phyloP scores from a whole-genome alignment of 2,888 invertebrate genomes.

The Adineta ricciae region DNA sequence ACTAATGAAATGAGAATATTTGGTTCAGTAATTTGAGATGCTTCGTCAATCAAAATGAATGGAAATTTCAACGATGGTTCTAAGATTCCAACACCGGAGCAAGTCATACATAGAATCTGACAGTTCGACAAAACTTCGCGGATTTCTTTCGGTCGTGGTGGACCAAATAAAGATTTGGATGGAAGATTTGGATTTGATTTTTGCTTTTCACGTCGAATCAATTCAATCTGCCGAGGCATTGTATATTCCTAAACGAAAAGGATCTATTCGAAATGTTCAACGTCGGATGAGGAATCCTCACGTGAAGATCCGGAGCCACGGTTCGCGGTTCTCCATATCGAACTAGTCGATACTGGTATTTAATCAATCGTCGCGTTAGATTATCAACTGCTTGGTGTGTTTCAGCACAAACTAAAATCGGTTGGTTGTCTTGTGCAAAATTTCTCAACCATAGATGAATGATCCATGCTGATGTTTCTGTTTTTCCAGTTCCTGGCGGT shows the following conservation, averaged over 20 bases:
- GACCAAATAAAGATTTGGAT: neutral
- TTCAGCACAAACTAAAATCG: neutral
- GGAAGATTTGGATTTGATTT: neutral
- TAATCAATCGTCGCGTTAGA: neutral
- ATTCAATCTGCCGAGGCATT: neutral
- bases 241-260: neutral
- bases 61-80: neutral
- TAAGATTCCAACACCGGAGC: neutral
- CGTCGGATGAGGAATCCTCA: neutral
- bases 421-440: neutral
- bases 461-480: neutral
- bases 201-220: neutral
- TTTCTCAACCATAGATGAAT: neutral
- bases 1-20: neutral
- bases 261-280: too few species aligned
- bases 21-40: neutral
- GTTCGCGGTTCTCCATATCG: neutral
- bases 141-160: neutral
- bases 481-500: neutral
- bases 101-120: neutral
- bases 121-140: neutral
- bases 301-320: neutral
- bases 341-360: neutral
- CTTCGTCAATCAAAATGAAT: neutral
- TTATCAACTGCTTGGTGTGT: neutral